phyloP scores from a whole-genome alignment of 2,113 vertebrate species.

The Lepidothrix coronata region DNA sequence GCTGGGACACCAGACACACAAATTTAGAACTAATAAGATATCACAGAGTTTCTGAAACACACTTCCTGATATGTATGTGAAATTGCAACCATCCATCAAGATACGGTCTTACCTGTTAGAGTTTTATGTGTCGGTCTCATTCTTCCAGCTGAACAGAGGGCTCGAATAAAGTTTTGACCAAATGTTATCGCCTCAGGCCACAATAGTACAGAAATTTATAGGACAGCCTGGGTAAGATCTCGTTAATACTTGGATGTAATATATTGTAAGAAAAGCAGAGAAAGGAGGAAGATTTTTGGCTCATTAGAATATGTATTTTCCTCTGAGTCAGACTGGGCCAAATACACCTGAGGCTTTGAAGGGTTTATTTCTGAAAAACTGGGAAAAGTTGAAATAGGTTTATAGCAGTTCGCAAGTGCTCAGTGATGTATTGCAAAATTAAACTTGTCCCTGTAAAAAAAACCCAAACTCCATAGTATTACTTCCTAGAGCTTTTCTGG shows the following conservation, averaged over 20 bases:
- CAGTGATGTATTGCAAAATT: background rate
- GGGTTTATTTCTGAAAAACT: background rate
- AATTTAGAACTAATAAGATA: background rate
- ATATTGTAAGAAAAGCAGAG: background rate
- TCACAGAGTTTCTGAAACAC: background rate
- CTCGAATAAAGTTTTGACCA: background rate
- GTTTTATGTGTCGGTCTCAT: background rate
- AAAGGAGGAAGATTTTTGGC: background rate
- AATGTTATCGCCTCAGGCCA: background rate
- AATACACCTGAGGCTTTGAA: background rate
- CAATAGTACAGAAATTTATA: background rate
- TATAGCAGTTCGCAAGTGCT: background rate
- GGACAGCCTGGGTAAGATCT: background rate
- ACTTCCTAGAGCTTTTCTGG: background rate
- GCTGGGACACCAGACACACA: background rate
- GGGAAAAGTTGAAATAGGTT: background rate
- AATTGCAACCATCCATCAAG: background rate
- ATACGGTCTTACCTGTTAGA: background rate
- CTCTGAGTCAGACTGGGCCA: background rate
- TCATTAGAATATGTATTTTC: background rate
- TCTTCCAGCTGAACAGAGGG: background rate
- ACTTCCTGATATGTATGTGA: background rate
- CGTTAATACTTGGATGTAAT: background rate
- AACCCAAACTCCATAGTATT: background rate
- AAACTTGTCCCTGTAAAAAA: background rate